Conservation (phyloP, 2,888 invertebrate genomes). For the Trichopria drosophilae region DNA sequence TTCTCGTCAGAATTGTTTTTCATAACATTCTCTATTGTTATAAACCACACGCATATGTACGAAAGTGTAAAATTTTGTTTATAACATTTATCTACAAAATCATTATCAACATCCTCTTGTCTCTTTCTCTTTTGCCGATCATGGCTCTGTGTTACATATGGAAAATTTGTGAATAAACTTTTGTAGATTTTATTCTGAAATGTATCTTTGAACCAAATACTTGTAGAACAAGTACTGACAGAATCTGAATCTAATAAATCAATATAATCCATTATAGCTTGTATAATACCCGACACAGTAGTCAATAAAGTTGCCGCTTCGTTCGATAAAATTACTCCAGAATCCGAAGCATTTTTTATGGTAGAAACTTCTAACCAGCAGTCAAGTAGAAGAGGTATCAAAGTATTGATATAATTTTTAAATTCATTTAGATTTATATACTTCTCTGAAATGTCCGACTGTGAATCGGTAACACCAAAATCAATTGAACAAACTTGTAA, state of each 20-base stretch:
- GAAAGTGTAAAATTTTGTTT: slow-evolving; percentile 63
- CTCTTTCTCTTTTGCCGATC: slow-evolving; percentile 46
- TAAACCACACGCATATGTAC: slow-evolving; percentile 53
- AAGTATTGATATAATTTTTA: slow-evolving; percentile 66
- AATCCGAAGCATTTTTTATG: slow-evolving; percentile 53
- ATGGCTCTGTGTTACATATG: slow-evolving; percentile 55
- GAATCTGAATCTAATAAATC: slow-evolving; percentile 42
- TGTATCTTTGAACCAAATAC: slow-evolving; percentile 61
- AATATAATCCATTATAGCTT: slow-evolving; percentile 64
- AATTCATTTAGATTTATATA: slow-evolving; percentile 61
- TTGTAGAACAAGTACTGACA: slow-evolving; percentile 33
- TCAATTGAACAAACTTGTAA: slow-evolving; percentile 38
- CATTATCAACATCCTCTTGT: slow-evolving; percentile 55
- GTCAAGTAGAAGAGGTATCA: slow-evolving; percentile 79
- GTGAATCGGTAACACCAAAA: slow-evolving; percentile 34
- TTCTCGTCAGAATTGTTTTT: slow-evolving; percentile 56
- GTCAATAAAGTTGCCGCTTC: slow-evolving; percentile 70
- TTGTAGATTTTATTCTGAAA: slow-evolving; percentile 63
- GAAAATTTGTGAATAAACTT: slow-evolving; percentile 65
- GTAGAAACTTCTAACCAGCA: slow-evolving; percentile 83
- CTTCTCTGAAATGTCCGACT: slow-evolving; percentile 25
- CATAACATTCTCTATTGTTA: slow-evolving; percentile 61
- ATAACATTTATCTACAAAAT: slow-evolving; percentile 58
- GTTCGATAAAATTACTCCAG: slow-evolving; percentile 62
- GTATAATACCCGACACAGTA: slow-evolving; percentile 67